A percentile compares a stretch with the other conserved stretches of the same genome.
Conservation (phyloP, 2,113 vertebrate species). For the Pitta sordida region DNA sequence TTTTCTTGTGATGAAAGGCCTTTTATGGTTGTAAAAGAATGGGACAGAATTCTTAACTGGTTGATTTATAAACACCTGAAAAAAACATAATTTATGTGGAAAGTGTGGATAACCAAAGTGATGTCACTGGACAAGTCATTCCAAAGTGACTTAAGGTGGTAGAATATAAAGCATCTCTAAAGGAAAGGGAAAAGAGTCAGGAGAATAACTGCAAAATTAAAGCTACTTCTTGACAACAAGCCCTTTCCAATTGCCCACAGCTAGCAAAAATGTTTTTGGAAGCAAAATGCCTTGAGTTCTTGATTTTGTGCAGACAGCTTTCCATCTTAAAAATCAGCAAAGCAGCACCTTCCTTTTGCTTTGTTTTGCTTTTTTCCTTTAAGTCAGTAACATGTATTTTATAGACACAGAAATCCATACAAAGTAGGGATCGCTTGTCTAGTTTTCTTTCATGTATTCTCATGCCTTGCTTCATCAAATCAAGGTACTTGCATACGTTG, state of each 20-base stretch:
- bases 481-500: not conserved
- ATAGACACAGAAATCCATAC: not conserved
- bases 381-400: not conserved
- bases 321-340: not conserved
- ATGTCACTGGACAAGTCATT: not conserved
- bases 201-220: not conserved
- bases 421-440: not conserved
- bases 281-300: not conserved
- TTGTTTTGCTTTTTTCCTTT: not conserved
- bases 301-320: not conserved
- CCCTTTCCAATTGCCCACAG: conserved; percentile 8
- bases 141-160: not conserved
- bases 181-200: not conserved
- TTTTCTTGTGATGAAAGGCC: not conserved
- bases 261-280: not conserved
- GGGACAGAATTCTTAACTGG: not conserved
- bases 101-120: not conserved
- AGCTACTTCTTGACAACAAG: not conserved
- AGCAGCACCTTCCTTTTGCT: not conserved
- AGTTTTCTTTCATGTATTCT: not conserved
- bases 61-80: not conserved
- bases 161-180: not conserved
- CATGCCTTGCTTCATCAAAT: not conserved
- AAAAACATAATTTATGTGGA: not conserved
- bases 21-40: not conserved